Base-by-base conservation (phyloP, 2,113 vertebrate genomes). In the Empidonax alnorum region DNA sequence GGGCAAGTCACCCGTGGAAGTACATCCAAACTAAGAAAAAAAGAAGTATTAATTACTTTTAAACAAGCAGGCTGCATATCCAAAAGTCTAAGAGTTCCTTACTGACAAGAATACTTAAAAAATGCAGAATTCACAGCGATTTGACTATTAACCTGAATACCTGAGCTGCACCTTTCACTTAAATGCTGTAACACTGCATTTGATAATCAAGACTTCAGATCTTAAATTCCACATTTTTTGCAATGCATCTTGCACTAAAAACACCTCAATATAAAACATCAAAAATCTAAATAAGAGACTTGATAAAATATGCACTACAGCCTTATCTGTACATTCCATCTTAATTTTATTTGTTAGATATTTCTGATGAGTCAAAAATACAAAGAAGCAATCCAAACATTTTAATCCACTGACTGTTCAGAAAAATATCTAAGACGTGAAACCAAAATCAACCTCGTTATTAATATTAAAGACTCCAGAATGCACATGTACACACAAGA, bases 1-100 rank as follows among this genome's bases (percentile, higher is more conserved):
- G 99, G 99, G 97, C 99, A 99, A 14, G 99, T 98, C 77, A 99
- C 99, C 97, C 98, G 98, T 2, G 99, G 99, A 96, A 99, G 97
- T 14, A 98, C 98, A 96, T 99, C 99, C 98, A 98, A 98, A 92
- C 99, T 99, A 79, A 41, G 82, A 67, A 76, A 65, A 30, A 71
- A 84, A 56, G 12, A 69, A 72, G 6, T 3, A 39, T 65, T 67
- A 41, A 33, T 69, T 41, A 82, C 3, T 56, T 75, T 47, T 46
- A 67, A 49, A 37, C 30, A 67, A 65, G 49, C 15, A 84, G 15
- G 19, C 4, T 69, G 18, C 13, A 31, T 19, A 88, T 13, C 39
- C 39, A 61, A 31, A 92, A 80, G 17, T 4, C 1, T 6, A 72
- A 17, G 4, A 76, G 10, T 21, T 80, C 23, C 61, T 49, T 42